Conservation (phyloP, 2,113 vertebrate genomes). For the Thomomys bottae region DNA sequence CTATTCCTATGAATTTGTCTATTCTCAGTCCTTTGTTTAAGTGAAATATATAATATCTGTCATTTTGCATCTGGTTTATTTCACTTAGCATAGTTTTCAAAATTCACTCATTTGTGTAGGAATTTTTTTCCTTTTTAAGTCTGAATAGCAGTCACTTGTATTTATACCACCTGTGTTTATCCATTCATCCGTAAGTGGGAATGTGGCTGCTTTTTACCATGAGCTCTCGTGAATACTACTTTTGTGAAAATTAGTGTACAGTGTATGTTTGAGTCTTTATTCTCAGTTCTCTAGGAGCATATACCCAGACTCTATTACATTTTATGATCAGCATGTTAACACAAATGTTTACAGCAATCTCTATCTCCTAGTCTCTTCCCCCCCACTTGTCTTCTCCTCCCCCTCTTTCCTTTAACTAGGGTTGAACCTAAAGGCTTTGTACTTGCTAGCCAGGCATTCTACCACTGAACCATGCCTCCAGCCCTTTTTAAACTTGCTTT, state of each 20-base stretch:
- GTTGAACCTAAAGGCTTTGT: too few relatives aligned
- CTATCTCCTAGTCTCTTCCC: too few relatives aligned
- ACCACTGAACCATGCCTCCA: too few relatives aligned
- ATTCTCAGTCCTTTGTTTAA: not conserved
- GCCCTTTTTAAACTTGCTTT: too few relatives aligned
- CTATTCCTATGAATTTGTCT: not conserved
- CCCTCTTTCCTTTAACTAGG: too few relatives aligned
- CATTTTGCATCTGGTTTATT: not conserved
- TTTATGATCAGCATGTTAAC: slow-evolving; percentile 9
- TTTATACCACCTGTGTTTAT: not conserved
- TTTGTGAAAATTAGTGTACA: not conserved
- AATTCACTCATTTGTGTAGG: not conserved
- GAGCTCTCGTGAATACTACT: not conserved
- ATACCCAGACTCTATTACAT: not conserved
- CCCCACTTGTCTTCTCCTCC: too few relatives aligned
- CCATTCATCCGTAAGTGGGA: not conserved
- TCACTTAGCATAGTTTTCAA: not conserved
- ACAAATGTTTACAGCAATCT: not conserved
- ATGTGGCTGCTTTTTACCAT: not conserved
- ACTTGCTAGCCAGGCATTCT: too few relatives aligned
- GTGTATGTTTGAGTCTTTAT: not conserved
- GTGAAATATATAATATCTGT: not conserved
- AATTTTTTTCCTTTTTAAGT: not conserved
- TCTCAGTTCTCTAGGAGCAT: not conserved
- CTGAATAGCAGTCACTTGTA: not conserved